Conservation (phyloP, 2,797 vertebrate genomes). For the Iguana delicatissima region DNA sequence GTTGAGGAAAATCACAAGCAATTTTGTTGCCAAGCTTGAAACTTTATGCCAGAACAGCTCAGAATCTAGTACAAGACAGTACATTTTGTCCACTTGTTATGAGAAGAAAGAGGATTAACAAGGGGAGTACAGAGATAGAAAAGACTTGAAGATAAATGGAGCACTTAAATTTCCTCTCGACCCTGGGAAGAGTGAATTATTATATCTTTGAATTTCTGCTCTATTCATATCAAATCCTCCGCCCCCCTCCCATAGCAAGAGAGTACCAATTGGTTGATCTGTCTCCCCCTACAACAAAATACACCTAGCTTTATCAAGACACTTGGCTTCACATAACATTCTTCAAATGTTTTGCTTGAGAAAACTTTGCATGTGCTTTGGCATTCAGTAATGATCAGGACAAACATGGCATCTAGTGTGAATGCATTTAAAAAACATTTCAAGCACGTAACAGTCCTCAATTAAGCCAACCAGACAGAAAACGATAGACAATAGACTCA, state of each 20-base stretch:
- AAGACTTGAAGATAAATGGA: constrained; percentile 49
- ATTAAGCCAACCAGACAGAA: no score
- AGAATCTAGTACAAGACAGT: constrained; percentile 64
- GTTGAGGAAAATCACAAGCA: constrained; percentile 63
- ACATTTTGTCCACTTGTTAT: constrained; percentile 63
- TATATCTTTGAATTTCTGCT: background rate
- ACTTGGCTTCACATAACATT: background rate
- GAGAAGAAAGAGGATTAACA: constrained; percentile 49
- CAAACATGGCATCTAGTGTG: background rate
- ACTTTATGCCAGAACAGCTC: constrained; percentile 67
- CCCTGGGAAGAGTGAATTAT: constrained; percentile 41
- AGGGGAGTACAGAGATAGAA: constrained; percentile 39
- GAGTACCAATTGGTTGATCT: background rate
- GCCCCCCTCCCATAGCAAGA: background rate
- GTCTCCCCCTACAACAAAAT: background rate
- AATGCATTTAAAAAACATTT: background rate
- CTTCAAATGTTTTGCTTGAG: background rate
- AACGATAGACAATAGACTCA: no score
- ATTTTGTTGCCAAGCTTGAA: constrained; percentile 60
- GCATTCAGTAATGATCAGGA: background rate
- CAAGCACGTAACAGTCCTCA: no score
- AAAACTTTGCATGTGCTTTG: background rate
- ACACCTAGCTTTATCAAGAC: background rate
- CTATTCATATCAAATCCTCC: background rate
- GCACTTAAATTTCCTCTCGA: background rate